Conservation (phyloP, 2,888 invertebrate species). For the Tipula vernalis region DNA sequence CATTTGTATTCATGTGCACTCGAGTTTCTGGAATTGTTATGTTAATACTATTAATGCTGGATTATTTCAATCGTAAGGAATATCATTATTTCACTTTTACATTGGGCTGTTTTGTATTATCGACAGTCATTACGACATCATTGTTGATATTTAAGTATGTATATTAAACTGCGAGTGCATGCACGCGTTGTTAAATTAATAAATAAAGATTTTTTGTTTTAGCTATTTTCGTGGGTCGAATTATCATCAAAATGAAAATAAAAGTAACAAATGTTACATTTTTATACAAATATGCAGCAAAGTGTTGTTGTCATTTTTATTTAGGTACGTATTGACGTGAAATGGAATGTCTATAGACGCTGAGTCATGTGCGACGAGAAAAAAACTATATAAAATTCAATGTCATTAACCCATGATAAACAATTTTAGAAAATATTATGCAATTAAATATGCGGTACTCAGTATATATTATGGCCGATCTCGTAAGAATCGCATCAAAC, state of each 20-base stretch:
- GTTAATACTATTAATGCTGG: neutral
- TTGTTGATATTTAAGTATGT: neutral
- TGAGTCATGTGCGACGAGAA: neutral
- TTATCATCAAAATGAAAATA: neutral
- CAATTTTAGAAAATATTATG: neutral
- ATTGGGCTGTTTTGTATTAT: neutral
- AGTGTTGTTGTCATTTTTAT: neutral
- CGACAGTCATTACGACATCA: neutral
- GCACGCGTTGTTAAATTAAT: neutral
- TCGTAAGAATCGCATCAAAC: neutral
- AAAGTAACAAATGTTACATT: neutral
- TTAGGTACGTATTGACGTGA: neutral
- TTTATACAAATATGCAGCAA: neutral
- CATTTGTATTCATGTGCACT: neutral
- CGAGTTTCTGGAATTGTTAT: neutral
- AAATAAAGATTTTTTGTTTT: neutral
- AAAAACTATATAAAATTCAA: neutral
- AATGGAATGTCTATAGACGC: neutral
- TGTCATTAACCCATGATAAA: neutral
- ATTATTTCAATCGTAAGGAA: neutral
- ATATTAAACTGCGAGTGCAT: neutral
- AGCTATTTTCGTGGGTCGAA: neutral
- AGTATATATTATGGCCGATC: neutral
- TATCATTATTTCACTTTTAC: neutral
- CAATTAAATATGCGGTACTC: neutral